Evolutionary conservation across 2,797 vertebrate genomes (phyloP).

Genomic region (Platyrinchus mystaceus): DNA sequence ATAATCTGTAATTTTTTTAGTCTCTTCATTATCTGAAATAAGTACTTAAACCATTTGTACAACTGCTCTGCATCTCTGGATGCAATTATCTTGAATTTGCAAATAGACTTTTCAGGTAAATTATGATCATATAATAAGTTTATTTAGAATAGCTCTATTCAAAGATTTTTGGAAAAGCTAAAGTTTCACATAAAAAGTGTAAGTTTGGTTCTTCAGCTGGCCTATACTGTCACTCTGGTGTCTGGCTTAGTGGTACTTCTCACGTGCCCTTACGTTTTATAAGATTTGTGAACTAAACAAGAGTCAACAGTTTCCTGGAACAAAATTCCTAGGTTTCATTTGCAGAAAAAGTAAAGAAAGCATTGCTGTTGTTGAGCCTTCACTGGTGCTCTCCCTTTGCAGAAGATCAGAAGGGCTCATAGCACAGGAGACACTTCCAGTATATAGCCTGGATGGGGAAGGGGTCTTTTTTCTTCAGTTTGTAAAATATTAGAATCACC

Average conservation of each 20-base stretch:
- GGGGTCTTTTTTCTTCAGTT: background rate
- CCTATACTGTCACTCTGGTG: background rate
- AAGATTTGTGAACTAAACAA: background rate
- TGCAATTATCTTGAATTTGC: background rate
- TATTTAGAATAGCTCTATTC: background rate
- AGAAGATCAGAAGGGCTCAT: background rate
- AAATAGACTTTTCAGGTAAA: background rate
- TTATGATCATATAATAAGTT: background rate
- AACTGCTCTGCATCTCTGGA: background rate
- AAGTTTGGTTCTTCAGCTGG: background rate
- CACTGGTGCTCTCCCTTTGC: accelerated
- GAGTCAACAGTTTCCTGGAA: background rate
- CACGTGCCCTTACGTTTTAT: accelerated
- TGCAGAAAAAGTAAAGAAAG: background rate
- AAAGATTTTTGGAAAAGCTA: background rate
- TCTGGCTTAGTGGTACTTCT: background rate
- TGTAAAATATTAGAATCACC: background rate
- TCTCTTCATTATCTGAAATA: background rate
- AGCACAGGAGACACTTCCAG: background rate
- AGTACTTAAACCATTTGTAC: background rate
- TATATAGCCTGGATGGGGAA: accelerated
- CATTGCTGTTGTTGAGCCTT: background rate
- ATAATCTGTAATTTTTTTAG: background rate
- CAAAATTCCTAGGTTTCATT: background rate
- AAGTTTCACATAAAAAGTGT: background rate